Base-by-base conservation (phyloP, 2,888 invertebrate genomes). In the Herminia tarsipennalis region DNA sequence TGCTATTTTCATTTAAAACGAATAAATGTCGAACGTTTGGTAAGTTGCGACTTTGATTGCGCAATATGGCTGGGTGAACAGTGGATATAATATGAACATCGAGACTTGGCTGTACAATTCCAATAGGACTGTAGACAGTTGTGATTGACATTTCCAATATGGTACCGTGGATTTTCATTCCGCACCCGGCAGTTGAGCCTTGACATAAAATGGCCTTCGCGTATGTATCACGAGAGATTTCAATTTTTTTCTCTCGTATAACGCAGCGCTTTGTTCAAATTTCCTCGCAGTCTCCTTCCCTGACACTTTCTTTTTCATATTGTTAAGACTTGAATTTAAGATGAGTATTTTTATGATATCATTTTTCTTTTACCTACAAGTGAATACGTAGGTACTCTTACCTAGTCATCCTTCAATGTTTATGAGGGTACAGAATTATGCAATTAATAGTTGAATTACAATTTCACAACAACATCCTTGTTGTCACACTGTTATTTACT, bases 71-170 rank as follows among this genome's bases (percentile, higher is more conserved):
- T 22, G 9, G 40, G 24, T n/a, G 35, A 43, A 49, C 33, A 18
- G 28, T 27, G 32, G 39, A 42, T 40, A 39, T 41, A 39, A 47
- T 54, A 54, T 46, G 36, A 45, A 40, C 54, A 46, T 58, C 42
- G 49, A 22, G 18, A 34, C 50, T 32, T 53, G 13, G 13, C 18
- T 28, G 27, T 55, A 55, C 53, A 39, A 42, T 52, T 54, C 42
- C 36, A 57, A 41, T 34, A 21, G 16, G 35, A 30, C 42, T 30
- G 42, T 56, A 56, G 56, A 55, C 61, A 45, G 41, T 51, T 63
- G 63, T 65, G 64, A 74, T 67, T 70, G 72, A 70, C 73, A 52
- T 66, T 67, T 73, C 65, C 67, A 74, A 71, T 76, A 73, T 55
- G 48, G 43, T 49, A 45, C 56, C 49, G 48, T 37, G 30, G 38